phyloP scores from a whole-genome alignment of 2,797 vertebrate genomes.

The Pantherophis alleghaniensis region DNA sequence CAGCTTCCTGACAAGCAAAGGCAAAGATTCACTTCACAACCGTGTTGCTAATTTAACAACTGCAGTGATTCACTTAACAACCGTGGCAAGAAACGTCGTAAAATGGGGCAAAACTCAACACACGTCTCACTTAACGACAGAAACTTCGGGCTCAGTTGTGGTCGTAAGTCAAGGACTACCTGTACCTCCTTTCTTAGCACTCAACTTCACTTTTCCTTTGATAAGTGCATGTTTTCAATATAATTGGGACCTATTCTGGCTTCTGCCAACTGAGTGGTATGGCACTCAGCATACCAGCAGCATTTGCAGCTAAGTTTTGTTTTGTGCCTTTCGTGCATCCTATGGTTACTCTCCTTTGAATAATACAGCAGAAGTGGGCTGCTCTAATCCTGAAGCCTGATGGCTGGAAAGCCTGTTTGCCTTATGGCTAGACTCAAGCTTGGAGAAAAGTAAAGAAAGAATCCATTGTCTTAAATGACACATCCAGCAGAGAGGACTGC shows the following conservation, averaged over 20 bases:
- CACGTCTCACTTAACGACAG: background rate
- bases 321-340: background rate
- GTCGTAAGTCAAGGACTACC: background rate
- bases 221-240: conserved; percentile 32
- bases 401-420: background rate
- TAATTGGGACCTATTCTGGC: conserved; percentile 1
- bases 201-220: conserved; percentile 46
- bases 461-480: conserved; percentile 26
- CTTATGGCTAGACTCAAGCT: background rate
- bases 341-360: background rate
- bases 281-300: background rate
- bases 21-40: background rate
- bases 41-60: background rate
- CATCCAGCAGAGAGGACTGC: background rate
- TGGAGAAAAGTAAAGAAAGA: background rate
- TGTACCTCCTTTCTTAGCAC: background rate
- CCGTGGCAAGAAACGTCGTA: background rate
- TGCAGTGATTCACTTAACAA: background rate
- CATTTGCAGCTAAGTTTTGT: background rate
- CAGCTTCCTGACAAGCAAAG: background rate
- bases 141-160: background rate
- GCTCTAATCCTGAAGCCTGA: background rate
- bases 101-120: background rate
- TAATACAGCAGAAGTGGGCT: background rate
- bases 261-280: background rate